Evolutionary conservation across 1,140 invertebrate genomes (phyloP).

Genomic region (Arion vulgaris): DNA sequence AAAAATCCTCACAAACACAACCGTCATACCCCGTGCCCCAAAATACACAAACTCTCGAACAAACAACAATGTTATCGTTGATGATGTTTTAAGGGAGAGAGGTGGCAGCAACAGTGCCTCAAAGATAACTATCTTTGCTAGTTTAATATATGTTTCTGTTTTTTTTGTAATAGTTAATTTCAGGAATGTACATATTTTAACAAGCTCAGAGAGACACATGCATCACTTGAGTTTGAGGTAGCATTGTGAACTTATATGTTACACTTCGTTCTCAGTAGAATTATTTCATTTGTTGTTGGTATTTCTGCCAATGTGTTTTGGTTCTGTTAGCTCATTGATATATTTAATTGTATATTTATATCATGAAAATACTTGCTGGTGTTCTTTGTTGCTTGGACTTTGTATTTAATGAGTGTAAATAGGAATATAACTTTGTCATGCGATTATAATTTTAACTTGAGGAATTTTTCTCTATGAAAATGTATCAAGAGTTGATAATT

Average conservation of each 20-base stretch:
- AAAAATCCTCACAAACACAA: background rate
- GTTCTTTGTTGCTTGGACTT: background rate
- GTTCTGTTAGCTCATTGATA: background rate
- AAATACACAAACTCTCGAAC: conserved; percentile 19
- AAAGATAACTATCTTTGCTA: background rate
- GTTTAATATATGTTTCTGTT: background rate
- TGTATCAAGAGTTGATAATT: too few species aligned
- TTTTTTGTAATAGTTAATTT: background rate
- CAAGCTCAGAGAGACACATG: background rate
- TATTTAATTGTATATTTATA: background rate
- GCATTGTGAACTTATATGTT: background rate
- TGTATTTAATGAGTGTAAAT: background rate
- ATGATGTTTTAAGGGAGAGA: conserved; percentile 11
- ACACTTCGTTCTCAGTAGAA: background rate
- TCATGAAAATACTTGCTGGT: background rate
- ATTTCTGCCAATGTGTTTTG: background rate
- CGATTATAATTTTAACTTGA: too few species aligned
- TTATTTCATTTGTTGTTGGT: background rate
- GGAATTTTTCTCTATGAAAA: too few species aligned
- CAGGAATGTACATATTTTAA: conserved; percentile 13
- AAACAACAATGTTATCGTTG: conserved; percentile 26
- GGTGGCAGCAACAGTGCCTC: conserved; percentile 19
- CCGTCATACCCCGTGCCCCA: background rate
- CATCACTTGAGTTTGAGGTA: background rate
- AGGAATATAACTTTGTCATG: background rate